Base-by-base conservation (phyloP, 2,888 invertebrate species). In the Brachyptera putata region DNA sequence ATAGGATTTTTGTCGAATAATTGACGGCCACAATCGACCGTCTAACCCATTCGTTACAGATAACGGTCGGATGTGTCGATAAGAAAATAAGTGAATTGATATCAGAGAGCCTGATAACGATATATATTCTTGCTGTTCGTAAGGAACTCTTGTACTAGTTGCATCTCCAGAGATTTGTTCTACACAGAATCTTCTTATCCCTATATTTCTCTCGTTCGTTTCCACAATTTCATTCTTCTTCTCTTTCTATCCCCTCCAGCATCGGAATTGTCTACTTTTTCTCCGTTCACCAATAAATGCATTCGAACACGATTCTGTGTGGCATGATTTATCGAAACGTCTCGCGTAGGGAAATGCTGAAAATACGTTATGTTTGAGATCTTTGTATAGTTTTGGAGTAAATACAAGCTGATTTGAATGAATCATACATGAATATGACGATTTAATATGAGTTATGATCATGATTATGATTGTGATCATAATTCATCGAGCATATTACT, bases 241-340 rank as follows among this genome's bases (percentile, higher is more conserved):
- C 41, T 41, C 16, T 41, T 21, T 16, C 41, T 21, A 18, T 18
- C 41, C 21, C 41, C 41, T 41, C 21, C 41, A 41, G 41, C 41
- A 16, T 16, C 16, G 18, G 21, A 41, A 41, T 41, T 21, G n/a
- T 41, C 41, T 14, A 50, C n/a, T 25, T 26, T 24, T 25, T 14
- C 26, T n/a, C 26, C 5, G 26, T 50, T 18, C 37, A 36, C 53
- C 53, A 53, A 53, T 53, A 53, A 53, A 53, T 34, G 21, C 53
- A 16, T 34, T 9, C 34, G 36, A 53, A 53, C 36, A 53, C 53
- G 34, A 36, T 21, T 43, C 18, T n/a, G 16, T 25, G 21, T 53
- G 36, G 16, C 53, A 53, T 53, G 53, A 53, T 53, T 53, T 53
- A 53, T 53, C 53, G 36, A 21, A 22, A 18, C 53, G 34, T 53